Evolutionary conservation across 2,797 vertebrate species (phyloP), one percentile per base, ranked within the genome.

Genomic region (Enteromius afrohamiltoni): DNA sequence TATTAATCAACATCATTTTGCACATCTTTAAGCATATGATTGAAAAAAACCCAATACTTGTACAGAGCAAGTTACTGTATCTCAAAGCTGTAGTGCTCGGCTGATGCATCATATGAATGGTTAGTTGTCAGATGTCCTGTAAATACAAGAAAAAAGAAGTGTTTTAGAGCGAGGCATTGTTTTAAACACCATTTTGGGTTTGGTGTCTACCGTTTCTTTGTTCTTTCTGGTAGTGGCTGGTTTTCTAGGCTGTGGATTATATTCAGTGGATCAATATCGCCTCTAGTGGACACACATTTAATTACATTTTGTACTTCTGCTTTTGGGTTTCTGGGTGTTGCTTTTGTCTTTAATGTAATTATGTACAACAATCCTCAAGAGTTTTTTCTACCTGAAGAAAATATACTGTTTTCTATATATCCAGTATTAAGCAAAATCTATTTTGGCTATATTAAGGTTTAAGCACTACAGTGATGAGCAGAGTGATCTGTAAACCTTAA

Each of bases 131-230:
- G 55, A 53, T 55, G 29, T 42, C 1, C 16, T 16, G 16, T 65
- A 74, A 65, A 21, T 34, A 11, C 4, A 45, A 53, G 10, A 45
- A 71, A n/a, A 45, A 31, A 3, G 3, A 11, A 6, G 53, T 9
- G 16, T 70, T 70, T 65, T 37, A 47, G 19, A 55, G 6, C 0
- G n/a, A 55, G 67, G 8, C 6, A 34, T 37, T 16, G 45, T 17
- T 69, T 51, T 80, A 77, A 77, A 49, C 49, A 74, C 17, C 55
- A 14, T 55, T 58, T 65, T 42, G 40, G 45, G 73, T 29, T 70
- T 70, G 70, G 67, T 55, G 85, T 65, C 85, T 77, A 29, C n/a
- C 75, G 34, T 92, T 93, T 90, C 93, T 95, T 95, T 95, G 94
- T 95, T 95, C 91, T 49, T 49, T 49, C 64, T 73, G 37, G 53